Evolutionary conservation across 2,113 vertebrate genomes (phyloP).

Genomic region (Sorex fumeus): DNA sequence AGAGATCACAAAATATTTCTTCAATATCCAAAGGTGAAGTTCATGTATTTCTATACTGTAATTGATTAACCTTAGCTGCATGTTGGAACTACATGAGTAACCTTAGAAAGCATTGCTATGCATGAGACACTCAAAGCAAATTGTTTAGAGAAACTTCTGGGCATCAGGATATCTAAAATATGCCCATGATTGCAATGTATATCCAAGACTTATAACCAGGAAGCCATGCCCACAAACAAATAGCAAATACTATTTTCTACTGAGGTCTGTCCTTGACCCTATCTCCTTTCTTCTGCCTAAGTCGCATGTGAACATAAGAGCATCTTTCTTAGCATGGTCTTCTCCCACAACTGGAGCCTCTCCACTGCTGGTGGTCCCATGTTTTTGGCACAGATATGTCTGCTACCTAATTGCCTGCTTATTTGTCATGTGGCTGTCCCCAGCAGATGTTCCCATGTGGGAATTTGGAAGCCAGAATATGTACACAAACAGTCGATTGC

Average conservation of each 20-base stretch:
- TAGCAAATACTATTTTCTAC: not conserved
- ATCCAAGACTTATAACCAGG: not conserved
- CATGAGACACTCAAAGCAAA: not conserved
- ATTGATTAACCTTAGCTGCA: not conserved
- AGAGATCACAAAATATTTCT: not conserved
- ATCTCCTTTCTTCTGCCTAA: not conserved
- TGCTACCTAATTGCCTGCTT: slow-evolving; percentile 83
- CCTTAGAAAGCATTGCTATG: not conserved
- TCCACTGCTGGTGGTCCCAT: slow-evolving; percentile 71
- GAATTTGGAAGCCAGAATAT: slow-evolving; percentile 70
- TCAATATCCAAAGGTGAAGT: not conserved
- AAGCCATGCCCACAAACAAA: not conserved
- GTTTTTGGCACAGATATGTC: slow-evolving; percentile 67
- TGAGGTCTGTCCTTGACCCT: not conserved
- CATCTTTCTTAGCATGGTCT: not conserved
- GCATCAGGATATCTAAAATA: slow-evolving; percentile 1
- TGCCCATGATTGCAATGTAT: not conserved
- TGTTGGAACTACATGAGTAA: not conserved
- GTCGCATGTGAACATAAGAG: not conserved
- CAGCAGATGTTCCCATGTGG: slow-evolving; percentile 84
- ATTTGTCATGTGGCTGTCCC: slow-evolving; percentile 77
- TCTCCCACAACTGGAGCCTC: not conserved
- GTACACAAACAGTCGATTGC: slow-evolving; percentile 81
- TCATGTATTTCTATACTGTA: not conserved
- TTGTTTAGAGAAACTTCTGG: not conserved